Base-by-base conservation (phyloP, 2,888 invertebrate genomes). In the Endotricha flammealis region DNA sequence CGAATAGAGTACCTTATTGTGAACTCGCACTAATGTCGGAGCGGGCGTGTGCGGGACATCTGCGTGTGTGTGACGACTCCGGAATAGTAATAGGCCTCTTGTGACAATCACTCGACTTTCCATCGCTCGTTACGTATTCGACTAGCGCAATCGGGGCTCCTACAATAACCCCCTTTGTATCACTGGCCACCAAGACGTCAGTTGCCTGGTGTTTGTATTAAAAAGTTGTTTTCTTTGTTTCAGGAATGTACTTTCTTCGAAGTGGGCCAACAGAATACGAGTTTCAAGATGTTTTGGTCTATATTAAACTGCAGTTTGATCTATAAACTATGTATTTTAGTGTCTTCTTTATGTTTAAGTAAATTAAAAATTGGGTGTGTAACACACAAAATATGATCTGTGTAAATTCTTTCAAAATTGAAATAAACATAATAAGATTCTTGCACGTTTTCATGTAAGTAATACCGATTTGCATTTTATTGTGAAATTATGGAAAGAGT, bases 61-160 rank as follows among this genome's bases (percentile, higher is more conserved):
- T 74, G 74, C 61, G 53, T 42, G 48, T 41, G 48, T 35, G 45
- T 49, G 55, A 65, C 71, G 55, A 43, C 53, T 39, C 40, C 46
- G 46, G 77, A 66, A 79, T 79, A 75, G 59, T 64, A 75, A 77
- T 67, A 56, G 57, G 44, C 53, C 54, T 56, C 50, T 57, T 57
- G 64, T 56, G 65, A 70, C 68, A 64, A 60, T 54, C 64, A 65
- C 52, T 53, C 58, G 65, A 73, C 78, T 78, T 75, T 77, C 75
- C 77, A 71, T 55, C 58, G 37, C 30, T 53, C 58, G 63, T 66
- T 71, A 60, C 56, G 71, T 72, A 72, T 73, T 64, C 72, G 55
- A 47, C 47, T 46, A 49, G 50, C 50, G 65, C 41, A 50, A 38
- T 40, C 47, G 45, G 42, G 46, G 11, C 37, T 30, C 20, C 28